Percentiles rank a stretch among this genome's conserved stretches.
These are phyloP conservation scores for Macrostomum lignano DNA, from an alignment of 1,140 invertebrate genomes.

Conservation along the genomic window DNA sequence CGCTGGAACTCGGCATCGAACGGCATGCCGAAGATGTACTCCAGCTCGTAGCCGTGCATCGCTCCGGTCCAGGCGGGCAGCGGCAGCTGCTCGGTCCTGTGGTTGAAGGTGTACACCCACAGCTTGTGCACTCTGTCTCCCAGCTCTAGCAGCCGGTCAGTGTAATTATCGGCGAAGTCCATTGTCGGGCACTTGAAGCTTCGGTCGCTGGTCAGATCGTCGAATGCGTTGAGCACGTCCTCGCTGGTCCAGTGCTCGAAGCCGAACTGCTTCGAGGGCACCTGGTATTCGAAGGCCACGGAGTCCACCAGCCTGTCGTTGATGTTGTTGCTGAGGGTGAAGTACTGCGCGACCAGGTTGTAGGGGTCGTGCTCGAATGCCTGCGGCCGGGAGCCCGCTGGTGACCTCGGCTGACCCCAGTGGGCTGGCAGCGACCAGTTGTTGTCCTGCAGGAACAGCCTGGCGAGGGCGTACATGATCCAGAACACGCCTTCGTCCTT, in stretches of 20 bases:
- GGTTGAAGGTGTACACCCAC: conserved; percentile 1
- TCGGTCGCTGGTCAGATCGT: conserved; percentile 3
- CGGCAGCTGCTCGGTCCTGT: background rate
- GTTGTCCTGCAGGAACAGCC: too few relatives aligned
- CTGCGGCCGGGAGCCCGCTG: too few relatives aligned
- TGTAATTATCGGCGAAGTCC: conserved; percentile 1
- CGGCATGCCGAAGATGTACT: conserved; percentile 1
- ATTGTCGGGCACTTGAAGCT: conserved; percentile 6
- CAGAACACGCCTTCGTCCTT: conserved; percentile 7
- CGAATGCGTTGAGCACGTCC: background rate
- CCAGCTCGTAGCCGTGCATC: conserved; percentile 1
- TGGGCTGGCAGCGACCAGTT: too few relatives aligned
- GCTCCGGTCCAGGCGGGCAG: background rate
- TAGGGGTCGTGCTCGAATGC: too few relatives aligned
- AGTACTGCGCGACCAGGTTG: too few relatives aligned
- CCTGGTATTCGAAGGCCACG: too few relatives aligned
- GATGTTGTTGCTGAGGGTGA: too few relatives aligned
- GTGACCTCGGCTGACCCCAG: too few relatives aligned
- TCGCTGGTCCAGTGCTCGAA: background rate
- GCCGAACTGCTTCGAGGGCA: background rate
- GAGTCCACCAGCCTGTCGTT: too few relatives aligned
- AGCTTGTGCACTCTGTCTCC: too few relatives aligned
- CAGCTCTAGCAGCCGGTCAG: too few relatives aligned
- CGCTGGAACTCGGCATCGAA: background rate
- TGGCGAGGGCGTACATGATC: background rate